A percentile compares a stretch with the other conserved stretches of the same genome.
phyloP scores from a whole-genome alignment of 2,113 vertebrate genomes.

The Papio anubis region DNA sequence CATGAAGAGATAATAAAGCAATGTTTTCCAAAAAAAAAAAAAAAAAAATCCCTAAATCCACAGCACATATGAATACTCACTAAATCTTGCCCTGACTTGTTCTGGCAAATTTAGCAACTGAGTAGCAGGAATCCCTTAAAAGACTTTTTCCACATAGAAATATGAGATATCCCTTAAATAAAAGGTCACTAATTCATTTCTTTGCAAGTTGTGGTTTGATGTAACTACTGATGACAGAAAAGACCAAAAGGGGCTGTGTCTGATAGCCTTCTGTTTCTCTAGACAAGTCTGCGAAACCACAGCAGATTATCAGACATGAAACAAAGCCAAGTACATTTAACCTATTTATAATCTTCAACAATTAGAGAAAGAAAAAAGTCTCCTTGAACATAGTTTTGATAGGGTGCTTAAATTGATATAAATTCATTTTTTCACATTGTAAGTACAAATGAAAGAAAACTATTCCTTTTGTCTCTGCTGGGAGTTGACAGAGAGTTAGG shows the following conservation, averaged over 20 bases:
- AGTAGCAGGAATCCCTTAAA: conserved; percentile 26
- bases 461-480: neutral
- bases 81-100: conserved; percentile 51
- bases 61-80: conserved; percentile 9
- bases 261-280: conserved; percentile 19
- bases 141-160: neutral
- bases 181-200: conserved; percentile 29
- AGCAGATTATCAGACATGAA: neutral
- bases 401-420: neutral
- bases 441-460: neutral
- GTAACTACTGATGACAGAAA: conserved; percentile 33
- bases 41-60: conserved; percentile 40
- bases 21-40: neutral
- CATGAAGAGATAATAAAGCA: conserved; percentile 60
- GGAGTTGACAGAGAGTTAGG: neutral
- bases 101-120: conserved; percentile 42
- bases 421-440: neutral
- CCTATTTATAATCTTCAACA: neutral
- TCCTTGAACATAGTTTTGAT: neutral
- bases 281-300: neutral
- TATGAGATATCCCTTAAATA: conserved; percentile 33
- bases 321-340: conserved; percentile 39
- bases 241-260: neutral
- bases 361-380: neutral
- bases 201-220: conserved; percentile 44